These are phyloP conservation scores for Toxotes lorentzi DNA, from an alignment of 2,797 vertebrate species.

Conservation along the genomic window DNA sequence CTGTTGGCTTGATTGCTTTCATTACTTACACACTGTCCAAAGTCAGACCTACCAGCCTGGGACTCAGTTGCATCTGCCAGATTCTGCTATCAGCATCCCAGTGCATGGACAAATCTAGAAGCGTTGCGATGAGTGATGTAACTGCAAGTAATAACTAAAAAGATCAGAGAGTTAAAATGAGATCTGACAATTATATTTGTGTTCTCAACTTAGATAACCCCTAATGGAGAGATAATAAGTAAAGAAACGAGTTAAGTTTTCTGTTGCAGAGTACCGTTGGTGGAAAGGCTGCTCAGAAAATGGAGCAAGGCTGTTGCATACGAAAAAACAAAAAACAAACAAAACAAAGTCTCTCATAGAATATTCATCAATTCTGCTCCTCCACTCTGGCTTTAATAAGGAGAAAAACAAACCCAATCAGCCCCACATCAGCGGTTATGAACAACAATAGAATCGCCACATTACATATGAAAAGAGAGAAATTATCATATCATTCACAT, in stretches of 20 bases:
- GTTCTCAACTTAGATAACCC: constrained; percentile 32
- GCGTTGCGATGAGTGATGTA: constrained; percentile 39
- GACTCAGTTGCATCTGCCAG: constrained; percentile 42
- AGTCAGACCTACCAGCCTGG: constrained; percentile 47
- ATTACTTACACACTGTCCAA: constrained; percentile 72
- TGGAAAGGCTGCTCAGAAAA: constrained; percentile 41
- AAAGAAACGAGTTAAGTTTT: constrained; percentile 15
- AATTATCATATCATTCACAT: constrained; percentile 63
- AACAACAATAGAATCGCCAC: constrained; percentile 68
- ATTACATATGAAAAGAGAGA: constrained; percentile 68
- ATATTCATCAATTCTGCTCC: constrained; percentile 73
- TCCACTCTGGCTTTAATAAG: constrained; percentile 72
- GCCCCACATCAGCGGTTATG: constrained; percentile 60
- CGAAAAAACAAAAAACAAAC: constrained; percentile 17
- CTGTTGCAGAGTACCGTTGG: neutral
- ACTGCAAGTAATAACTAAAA: constrained; percentile 25
- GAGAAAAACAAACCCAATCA: constrained; percentile 76
- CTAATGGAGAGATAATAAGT: constrained; percentile 11
- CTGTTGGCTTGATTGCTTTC: constrained; percentile 69
- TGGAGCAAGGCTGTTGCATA: constrained; percentile 58
- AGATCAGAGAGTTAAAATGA: constrained; percentile 33
- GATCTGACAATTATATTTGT: constrained; percentile 27
- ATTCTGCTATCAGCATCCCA: constrained; percentile 17
- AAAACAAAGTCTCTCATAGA: constrained; percentile 72
- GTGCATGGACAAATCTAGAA: neutral